Percentiles rank a stretch among this genome's conserved stretches.
Evolutionary conservation across 2,888 invertebrate genomes (phyloP).

Genomic region (Pseudoips prasinana): DNA sequence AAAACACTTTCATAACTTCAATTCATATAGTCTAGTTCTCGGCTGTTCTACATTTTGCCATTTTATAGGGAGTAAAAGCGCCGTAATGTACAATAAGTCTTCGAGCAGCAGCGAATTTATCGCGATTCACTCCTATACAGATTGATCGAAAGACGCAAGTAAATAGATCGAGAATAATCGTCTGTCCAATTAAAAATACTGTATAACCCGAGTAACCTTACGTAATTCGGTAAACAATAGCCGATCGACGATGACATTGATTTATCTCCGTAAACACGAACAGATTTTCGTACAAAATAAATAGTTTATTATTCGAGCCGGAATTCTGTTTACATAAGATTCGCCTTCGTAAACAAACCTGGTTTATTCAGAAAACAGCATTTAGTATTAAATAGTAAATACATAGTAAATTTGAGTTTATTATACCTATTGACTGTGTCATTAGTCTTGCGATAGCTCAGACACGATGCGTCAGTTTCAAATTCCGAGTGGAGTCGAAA

Average conservation of each 20-base stretch:
- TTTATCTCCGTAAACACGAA: constrained; percentile 11
- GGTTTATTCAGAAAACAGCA: constrained; percentile 19
- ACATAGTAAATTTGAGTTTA: no score
- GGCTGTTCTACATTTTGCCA: constrained; percentile 15
- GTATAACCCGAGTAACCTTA: no score
- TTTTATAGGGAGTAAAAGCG: constrained; percentile 20
- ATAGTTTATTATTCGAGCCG: constrained; percentile 16
- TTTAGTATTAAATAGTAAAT: no score
- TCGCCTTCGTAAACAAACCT: constrained; percentile 25
- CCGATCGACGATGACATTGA: neutral
- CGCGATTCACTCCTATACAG: constrained; percentile 2
- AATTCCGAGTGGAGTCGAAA: no score
- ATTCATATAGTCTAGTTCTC: constrained; percentile 27
- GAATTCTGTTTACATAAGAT: constrained; percentile 27
- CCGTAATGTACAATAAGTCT: constrained; percentile 17
- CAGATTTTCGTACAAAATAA: constrained; percentile 8
- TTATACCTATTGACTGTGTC: no score
- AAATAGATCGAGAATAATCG: no score
- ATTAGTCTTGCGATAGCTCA: no score
- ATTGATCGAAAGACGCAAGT: constrained; percentile 7
- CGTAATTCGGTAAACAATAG: no score
- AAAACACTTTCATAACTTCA: constrained; percentile 36
- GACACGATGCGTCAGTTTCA: no score
- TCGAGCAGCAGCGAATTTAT: constrained; percentile 7
- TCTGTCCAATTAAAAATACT: no score